Base-by-base conservation (phyloP, 2,797 vertebrate species). In the Ispidina picta region DNA sequence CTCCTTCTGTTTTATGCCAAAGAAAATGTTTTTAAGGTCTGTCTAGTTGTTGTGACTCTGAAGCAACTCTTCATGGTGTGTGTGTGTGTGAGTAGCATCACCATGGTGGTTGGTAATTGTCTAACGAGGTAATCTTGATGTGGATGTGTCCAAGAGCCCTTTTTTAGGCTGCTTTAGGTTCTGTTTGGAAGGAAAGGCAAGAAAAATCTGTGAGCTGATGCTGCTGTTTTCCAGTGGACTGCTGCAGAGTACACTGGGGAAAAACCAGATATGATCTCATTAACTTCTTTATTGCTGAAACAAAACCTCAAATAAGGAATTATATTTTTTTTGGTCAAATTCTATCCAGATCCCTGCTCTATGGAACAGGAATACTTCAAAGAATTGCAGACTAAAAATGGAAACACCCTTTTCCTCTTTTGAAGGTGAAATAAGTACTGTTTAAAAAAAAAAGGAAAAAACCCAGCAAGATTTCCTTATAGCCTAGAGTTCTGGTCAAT, bases 311-410 rank as follows among this genome's bases (percentile, higher is more conserved):
- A 93, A 89, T 49, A 89, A 93, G 93, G 92, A 95, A 90, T 92
- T 90, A 19, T 80, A 4, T 15, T 7, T 91, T 86, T 79, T 69
- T 70, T 86, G 64, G 66, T 70, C 84, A 81, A 88, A 90, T 78
- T 83, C 80, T 86, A 35, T 94, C 95, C 91, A 95, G 95, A 92
- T 69, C 48, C 71, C 33, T 55, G 6, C 60, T 81, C 59, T 51
- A 0, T 39, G 63, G 28, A 87, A 63, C 1, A 1, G 48, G 52
- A 86, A 81, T 49, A 96, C 90, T 94, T 96, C 92, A 96, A 96
- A 96, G 95, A 88, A 83, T 58, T 86, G 70, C 68, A 86, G 66
- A 14, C 88, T 95, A 93, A 94, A 94, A 94, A 91, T 88, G 75
- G 94, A 91, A 95, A 92, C 58, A 64, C 49, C 2, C 56, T 84